A percentile compares a stretch with the other conserved stretches of the same genome.
Evolutionary conservation across 1,140 invertebrate genomes (phyloP).

Genomic region (Macrosteles quadrilineatus): DNA sequence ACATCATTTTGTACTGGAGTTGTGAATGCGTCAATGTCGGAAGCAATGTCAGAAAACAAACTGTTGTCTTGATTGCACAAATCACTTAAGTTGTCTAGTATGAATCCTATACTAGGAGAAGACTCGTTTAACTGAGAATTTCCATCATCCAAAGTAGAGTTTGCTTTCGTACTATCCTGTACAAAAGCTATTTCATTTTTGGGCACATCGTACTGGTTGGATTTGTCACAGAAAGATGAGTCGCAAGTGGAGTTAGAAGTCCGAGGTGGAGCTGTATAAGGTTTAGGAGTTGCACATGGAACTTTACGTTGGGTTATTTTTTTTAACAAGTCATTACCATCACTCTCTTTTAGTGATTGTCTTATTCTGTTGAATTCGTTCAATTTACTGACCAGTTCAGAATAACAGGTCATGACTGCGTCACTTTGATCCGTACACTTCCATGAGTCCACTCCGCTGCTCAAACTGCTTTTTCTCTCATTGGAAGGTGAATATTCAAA

Average conservation of each 20-base stretch:
- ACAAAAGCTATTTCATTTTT: background rate
- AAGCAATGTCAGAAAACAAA: slow-evolving; percentile 16
- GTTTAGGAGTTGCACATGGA: background rate
- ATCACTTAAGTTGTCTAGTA: slow-evolving; percentile 4
- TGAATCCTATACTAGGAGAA: slow-evolving; percentile 3
- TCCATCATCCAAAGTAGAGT: background rate
- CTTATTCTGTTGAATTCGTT: background rate
- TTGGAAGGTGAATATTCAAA: slow-evolving; percentile 16
- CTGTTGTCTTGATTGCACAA: background rate
- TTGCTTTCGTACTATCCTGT: background rate
- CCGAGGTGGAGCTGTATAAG: background rate
- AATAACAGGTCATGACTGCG: background rate
- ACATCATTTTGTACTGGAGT: background rate
- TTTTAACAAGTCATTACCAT: background rate
- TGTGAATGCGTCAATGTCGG: background rate
- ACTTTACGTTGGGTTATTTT: background rate
- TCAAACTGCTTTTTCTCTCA: background rate
- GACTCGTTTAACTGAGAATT: background rate
- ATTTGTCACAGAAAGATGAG: too few relatives aligned
- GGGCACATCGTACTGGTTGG: too few relatives aligned
- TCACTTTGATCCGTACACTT: background rate
- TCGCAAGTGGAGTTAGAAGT: too few relatives aligned
- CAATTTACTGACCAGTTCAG: background rate
- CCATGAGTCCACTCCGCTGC: background rate
- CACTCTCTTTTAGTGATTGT: background rate